These are phyloP conservation scores for Chrysogorgia sp. DNA, from an alignment of 92 coral and sea anemone genomes.

Conservation along the genomic window DNA sequence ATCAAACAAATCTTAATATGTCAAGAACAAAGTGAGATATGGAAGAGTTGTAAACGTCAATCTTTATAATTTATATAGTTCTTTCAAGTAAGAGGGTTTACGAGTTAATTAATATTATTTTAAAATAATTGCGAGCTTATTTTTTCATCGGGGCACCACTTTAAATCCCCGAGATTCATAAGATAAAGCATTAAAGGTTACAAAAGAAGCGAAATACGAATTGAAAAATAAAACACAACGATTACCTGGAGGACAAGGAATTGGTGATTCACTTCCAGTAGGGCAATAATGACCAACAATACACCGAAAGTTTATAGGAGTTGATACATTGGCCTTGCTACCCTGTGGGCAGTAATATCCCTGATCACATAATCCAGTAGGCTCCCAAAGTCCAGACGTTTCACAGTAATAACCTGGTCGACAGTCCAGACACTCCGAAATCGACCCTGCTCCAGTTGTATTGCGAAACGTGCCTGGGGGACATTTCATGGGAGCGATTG, in stretches of 20 bases:
- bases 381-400: constrained; percentile 74
- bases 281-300: constrained; percentile 84
- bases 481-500: constrained; percentile 77
- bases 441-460: constrained; percentile 90
- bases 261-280: constrained; percentile 75
- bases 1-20: too few species aligned
- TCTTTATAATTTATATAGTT: too few species aligned
- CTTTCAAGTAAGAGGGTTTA: too few species aligned
- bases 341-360: constrained; percentile 91
- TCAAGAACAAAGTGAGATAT: too few species aligned
- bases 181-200: too few species aligned
- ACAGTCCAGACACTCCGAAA: constrained; percentile 84
- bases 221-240: not conserved
- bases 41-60: too few species aligned
- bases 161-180: too few species aligned
- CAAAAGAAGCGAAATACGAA: too few species aligned
- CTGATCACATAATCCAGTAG: constrained; percentile 73
- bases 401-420: constrained; percentile 86
- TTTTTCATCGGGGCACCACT: too few species aligned
- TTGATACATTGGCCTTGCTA: constrained; percentile 80
- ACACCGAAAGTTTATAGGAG: constrained; percentile 76
- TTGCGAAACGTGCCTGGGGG: constrained; percentile 97
- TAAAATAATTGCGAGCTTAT: too few species aligned
- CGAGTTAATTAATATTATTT: too few species aligned
- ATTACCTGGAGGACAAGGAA: constrained; percentile 74